Percentiles rank a stretch among this genome's conserved stretches.
phyloP scores from a whole-genome alignment of 2,113 vertebrate species.

The Ploceus nigricollis region DNA sequence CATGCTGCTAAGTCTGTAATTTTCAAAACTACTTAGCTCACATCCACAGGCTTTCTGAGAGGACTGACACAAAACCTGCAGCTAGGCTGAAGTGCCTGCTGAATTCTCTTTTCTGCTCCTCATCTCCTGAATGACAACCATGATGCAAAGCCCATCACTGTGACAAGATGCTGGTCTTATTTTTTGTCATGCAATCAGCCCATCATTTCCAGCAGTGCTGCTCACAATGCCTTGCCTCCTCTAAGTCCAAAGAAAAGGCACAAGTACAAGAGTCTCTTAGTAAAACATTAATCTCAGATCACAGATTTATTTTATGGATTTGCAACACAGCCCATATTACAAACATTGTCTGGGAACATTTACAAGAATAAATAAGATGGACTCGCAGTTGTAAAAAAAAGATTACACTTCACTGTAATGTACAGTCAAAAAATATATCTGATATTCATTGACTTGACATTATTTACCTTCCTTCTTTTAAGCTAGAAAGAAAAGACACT shows the following conservation, averaged over 20 bases:
- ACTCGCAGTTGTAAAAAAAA: conserved; percentile 83
- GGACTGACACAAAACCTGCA: not conserved
- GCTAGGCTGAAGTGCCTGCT: not conserved
- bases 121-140: not conserved
- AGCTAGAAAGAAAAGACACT: conserved; percentile 76
- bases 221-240: not conserved
- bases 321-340: conserved; percentile 82
- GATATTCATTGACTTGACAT: conserved; percentile 84
- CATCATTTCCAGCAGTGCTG: not conserved
- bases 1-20: not conserved
- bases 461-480: conserved; percentile 78
- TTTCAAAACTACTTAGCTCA: not conserved
- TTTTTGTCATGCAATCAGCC: not conserved
- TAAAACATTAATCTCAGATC: conserved; percentile 81
- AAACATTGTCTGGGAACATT: conserved; percentile 83
- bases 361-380: conserved; percentile 87
- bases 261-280: conserved; percentile 68
- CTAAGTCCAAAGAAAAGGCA: conserved; percentile 58
- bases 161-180: not conserved
- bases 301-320: conserved; percentile 84
- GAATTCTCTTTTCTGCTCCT: not conserved
- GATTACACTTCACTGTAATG: conserved; percentile 83
- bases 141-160: not conserved
- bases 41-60: not conserved
- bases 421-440: conserved; percentile 87